Conservation (phyloP, 53 echinoderm and acorn worm species). For the Actinopyga echinites region DNA sequence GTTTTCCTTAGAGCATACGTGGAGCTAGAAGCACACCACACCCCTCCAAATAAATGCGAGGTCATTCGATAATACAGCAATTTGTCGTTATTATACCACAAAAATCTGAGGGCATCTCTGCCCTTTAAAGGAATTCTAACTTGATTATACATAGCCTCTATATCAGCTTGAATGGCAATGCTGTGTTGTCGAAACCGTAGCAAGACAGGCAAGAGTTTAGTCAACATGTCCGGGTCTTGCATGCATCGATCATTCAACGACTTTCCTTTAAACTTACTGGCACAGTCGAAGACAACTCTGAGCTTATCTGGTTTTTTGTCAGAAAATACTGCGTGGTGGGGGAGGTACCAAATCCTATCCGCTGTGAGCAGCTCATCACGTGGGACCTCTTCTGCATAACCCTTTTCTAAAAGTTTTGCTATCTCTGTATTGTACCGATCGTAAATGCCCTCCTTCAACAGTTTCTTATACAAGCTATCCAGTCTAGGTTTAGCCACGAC, state of each 20-base stretch:
- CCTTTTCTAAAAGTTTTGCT: constrained; percentile 5
- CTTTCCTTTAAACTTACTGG: constrained; percentile 44
- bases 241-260: constrained; percentile 49
- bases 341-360: constrained; percentile 60
- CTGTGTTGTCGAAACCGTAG: too few relatives aligned
- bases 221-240: too few relatives aligned
- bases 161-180: constrained; percentile 22
- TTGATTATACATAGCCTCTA: too few relatives aligned
- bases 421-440: constrained; percentile 36
- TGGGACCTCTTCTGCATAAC: constrained; percentile 51
- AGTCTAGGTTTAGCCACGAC: too few relatives aligned
- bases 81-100: neutral
- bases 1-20: constrained; percentile 19
- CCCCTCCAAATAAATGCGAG: constrained; percentile 7
- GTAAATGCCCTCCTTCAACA: neutral
- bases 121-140: neutral
- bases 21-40: constrained; percentile 20
- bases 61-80: constrained; percentile 10
- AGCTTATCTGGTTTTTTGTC: too few relatives aligned
- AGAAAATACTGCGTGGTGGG: too few relatives aligned
- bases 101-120: constrained; percentile 14
- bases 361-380: neutral
- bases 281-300: constrained; percentile 57
- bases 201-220: constrained; percentile 37
- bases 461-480: too few relatives aligned